These are phyloP conservation scores for Pegea sp. DNA, from an alignment of 23 tunicate species.

Conservation along the genomic window DNA sequence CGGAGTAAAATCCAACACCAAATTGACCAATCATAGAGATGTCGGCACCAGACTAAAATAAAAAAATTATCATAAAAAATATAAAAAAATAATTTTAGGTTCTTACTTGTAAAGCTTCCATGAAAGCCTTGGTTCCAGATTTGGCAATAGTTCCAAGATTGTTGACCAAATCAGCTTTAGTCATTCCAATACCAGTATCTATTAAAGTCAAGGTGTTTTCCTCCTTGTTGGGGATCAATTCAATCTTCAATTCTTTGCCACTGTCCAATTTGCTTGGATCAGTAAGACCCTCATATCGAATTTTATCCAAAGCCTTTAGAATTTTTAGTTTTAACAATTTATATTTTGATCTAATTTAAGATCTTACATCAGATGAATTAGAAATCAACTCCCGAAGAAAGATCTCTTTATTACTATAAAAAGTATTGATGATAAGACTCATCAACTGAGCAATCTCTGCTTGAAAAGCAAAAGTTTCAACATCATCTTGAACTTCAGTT, in stretches of 20 bases:
- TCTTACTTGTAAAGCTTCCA: conserved; percentile 96
- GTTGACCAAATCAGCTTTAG: conserved; percentile 81
- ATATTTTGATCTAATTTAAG: conserved; percentile 1
- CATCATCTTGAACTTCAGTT: conserved; percentile 72
- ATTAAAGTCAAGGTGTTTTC: conserved; percentile 46
- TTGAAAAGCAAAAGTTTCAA: conserved; percentile 90
- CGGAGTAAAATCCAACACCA: too few species aligned
- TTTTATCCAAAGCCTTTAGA: conserved; percentile 78
- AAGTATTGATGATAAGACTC: conserved; percentile 98
- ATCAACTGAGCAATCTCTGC: conserved; percentile 99
- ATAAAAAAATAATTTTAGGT: too few species aligned
- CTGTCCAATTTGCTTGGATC: conserved; percentile 64
- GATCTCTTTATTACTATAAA: conserved; percentile 98
- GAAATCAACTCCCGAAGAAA: conserved; percentile 96
- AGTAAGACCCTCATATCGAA: conserved; percentile 76
- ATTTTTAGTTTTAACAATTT: neutral
- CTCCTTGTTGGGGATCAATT: conserved; percentile 73
- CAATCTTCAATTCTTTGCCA: conserved; percentile 78
- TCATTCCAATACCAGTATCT: conserved; percentile 95
- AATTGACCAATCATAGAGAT: conserved; percentile 98
- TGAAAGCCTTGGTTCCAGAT: conserved; percentile 93
- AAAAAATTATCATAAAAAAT: too few species aligned
- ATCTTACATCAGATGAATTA: conserved; percentile 95
- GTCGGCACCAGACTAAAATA: conserved; percentile 76
- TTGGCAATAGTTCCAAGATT: conserved; percentile 95